Evolutionary conservation across 1,140 invertebrate species (phyloP).

Genomic region (Cydia amplana): DNA sequence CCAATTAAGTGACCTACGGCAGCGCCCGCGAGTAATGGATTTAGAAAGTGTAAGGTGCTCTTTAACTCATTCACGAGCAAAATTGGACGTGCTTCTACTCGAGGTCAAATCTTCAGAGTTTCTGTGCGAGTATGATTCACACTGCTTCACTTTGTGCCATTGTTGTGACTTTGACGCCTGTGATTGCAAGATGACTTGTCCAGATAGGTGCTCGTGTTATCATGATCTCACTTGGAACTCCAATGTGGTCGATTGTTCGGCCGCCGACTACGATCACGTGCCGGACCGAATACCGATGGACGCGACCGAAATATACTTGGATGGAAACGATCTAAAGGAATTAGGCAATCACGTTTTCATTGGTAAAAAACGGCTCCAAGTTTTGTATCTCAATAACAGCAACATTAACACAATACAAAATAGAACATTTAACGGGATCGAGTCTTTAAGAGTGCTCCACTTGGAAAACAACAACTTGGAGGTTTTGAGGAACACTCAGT

Average conservation of each 20-base stretch:
- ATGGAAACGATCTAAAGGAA: slow-evolving; percentile 91
- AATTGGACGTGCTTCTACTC: slow-evolving; percentile 84
- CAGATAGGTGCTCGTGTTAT: slow-evolving; percentile 92
- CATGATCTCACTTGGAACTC: slow-evolving; percentile 94
- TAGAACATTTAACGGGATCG: slow-evolving; percentile 91
- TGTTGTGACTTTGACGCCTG: slow-evolving; percentile 96
- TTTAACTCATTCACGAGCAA: slow-evolving; percentile 87
- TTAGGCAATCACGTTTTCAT: slow-evolving; percentile 92
- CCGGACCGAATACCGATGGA: slow-evolving; percentile 94
- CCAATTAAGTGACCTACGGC: slow-evolving; percentile 84
- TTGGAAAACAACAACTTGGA: slow-evolving; percentile 90
- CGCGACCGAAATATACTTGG: slow-evolving; percentile 92
- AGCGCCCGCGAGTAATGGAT: slow-evolving; percentile 92
- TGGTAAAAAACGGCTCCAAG: slow-evolving; percentile 90
- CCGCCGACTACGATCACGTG: slow-evolving; percentile 85
- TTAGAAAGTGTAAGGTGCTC: slow-evolving; percentile 91
- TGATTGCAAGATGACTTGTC: slow-evolving; percentile 95
- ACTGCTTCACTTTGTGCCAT: slow-evolving; percentile 93
- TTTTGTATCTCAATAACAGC: slow-evolving; percentile 91
- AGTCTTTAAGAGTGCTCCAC: slow-evolving; percentile 86
- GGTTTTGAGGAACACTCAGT: slow-evolving; percentile 88
- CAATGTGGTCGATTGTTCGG: slow-evolving; percentile 95
- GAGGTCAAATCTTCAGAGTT: slow-evolving; percentile 90
- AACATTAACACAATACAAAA: slow-evolving; percentile 89
- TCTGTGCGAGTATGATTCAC: slow-evolving; percentile 91